Conservation (phyloP, 2,113 vertebrate species). For the Chinchilla lanigera region DNA sequence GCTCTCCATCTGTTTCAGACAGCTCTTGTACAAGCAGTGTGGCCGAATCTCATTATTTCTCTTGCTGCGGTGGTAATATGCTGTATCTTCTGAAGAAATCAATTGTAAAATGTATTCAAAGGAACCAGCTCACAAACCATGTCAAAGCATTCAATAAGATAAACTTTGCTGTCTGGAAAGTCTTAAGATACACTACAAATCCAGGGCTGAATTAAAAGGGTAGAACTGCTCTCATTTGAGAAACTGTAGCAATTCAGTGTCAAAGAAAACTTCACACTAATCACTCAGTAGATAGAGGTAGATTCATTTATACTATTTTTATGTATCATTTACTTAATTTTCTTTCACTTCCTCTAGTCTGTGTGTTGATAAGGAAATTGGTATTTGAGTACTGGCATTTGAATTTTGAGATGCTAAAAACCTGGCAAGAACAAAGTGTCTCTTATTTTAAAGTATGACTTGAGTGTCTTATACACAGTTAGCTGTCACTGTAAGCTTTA, state of each 20-base stretch:
- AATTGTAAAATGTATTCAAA: conserved; percentile 66
- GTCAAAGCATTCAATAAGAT: conserved; percentile 23
- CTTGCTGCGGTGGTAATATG: conserved; percentile 50
- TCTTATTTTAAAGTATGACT: conserved; percentile 65
- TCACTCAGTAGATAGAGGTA: not conserved
- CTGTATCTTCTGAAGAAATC: conserved; percentile 70
- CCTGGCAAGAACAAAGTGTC: conserved; percentile 66
- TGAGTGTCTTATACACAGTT: not conserved
- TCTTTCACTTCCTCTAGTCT: conserved; percentile 64
- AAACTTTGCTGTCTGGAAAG: conserved; percentile 56
- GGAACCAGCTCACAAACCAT: conserved; percentile 34
- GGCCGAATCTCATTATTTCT: conserved; percentile 72
- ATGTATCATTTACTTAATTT: not conserved
- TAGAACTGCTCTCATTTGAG: not conserved
- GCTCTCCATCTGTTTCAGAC: not conserved
- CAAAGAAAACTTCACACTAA: not conserved
- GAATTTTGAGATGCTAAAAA: conserved; percentile 65
- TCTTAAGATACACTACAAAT: conserved; percentile 34
- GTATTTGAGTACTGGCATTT: conserved; percentile 74
- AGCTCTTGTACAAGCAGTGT: not conserved
- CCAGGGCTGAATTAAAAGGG: not conserved
- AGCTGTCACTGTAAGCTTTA: conserved; percentile 46
- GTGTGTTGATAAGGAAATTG: conserved; percentile 51
- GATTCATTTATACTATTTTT: conserved; percentile 19
- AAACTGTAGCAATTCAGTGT: not conserved